These are phyloP conservation scores for Quadroppia sp. DNA, from an alignment of 2,888 invertebrate genomes.

Conservation along the genomic window DNA sequence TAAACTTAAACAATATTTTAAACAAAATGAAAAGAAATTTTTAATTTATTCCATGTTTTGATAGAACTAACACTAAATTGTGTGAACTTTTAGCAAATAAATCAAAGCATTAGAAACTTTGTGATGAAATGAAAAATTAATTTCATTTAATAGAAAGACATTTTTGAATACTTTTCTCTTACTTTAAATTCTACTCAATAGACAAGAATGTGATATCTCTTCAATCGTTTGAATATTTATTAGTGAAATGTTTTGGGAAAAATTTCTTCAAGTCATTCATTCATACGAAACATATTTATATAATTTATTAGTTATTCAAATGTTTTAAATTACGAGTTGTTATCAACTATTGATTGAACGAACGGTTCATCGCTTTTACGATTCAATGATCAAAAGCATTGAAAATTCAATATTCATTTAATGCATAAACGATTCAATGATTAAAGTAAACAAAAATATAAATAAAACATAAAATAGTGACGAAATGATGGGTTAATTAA, in stretches of 20 bases:
- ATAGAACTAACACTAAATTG: too few relatives aligned
- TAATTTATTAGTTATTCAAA: too few relatives aligned
- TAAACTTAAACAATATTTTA: background rate
- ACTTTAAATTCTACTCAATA: background rate
- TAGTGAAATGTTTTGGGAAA: too few relatives aligned
- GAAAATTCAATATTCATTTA: slow-evolving; percentile 4
- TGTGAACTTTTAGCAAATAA: too few relatives aligned
- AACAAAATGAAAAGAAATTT: background rate
- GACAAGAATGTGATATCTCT: background rate
- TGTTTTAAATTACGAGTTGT: background rate
- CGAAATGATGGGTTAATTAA: background rate
- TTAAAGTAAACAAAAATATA: background rate
- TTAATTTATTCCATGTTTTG: background rate
- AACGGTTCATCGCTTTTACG: background rate
- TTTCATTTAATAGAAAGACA: too few relatives aligned
- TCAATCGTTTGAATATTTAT: background rate
- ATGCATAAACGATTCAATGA: too few relatives aligned
- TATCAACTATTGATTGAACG: background rate
- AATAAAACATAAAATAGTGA: background rate
- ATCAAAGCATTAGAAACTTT: too few relatives aligned
- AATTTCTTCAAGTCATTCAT: too few relatives aligned
- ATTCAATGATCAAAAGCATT: background rate
- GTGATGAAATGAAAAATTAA: too few relatives aligned
- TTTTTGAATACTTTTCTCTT: background rate
- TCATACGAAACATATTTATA: too few relatives aligned